Evolutionary conservation across 2,888 invertebrate species (phyloP), one percentile per base, ranked within the genome.

Genomic region (Sarcophaga variegata): DNA sequence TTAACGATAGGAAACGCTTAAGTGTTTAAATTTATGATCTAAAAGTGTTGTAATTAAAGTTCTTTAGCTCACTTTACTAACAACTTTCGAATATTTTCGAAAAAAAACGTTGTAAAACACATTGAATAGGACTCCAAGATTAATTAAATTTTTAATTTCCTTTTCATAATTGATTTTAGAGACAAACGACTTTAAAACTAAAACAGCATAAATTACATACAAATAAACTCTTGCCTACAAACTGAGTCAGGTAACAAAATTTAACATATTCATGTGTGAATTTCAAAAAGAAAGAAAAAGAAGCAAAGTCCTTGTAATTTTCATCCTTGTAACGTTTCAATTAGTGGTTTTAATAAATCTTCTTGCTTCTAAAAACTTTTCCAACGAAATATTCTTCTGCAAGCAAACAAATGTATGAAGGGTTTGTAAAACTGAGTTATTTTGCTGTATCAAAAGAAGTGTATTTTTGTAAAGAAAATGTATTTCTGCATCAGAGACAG

Each of bases 301-400:
- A 62, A 54, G 17, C 8, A 20, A 11, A 20, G 62, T 72, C 83
- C 67, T 83, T 82, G 71, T 47, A 71, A 71, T 60, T 25, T 71
- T 27, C 71, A 82, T 82, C 70, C 78, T 82, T 72, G 76, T 67
- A 80, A 72, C 79, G 83, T 86, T 86, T 81, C 83, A 83, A 83
- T 86, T 86, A 86, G 86, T 86, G 83, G 86, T 86, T 86, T 86
- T 83, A 83, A 86, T 86, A 86, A 81, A 86, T 83, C 77, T 81
- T 81, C 14, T 37, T 5, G 37, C 5, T 37, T 37, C 6, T 37
- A 37, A 37, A 37, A 37, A 37, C 37, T 37, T 37, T 37, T 5
- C 37, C 6, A 37, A 37, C 37, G 6, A 37, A 37, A 37, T 1
- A 37, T 5, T 27, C 37, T 27, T 27, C 0, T 37, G 0, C 20